A percentile compares a stretch with the other conserved stretches of the same genome.
phyloP scores from a whole-genome alignment of 2,113 vertebrate genomes.

The Scomber japonicus region DNA sequence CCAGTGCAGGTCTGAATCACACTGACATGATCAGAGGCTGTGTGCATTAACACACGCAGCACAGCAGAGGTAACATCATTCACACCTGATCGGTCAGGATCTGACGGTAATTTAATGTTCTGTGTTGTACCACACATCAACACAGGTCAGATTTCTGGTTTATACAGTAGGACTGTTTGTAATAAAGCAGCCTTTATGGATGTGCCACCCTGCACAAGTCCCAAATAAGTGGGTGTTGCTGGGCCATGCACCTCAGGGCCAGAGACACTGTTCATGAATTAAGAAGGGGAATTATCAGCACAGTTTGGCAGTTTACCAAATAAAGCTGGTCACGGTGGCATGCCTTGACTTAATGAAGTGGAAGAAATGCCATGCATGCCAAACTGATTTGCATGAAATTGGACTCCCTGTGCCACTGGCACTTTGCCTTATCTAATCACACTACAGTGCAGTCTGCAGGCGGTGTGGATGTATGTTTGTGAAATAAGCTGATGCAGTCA shows the following conservation, averaged over 20 bases:
- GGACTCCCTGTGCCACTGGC: constrained; percentile 1
- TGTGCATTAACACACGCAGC: too few relatives aligned
- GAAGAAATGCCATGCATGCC: background rate
- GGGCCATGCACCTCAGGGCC: background rate
- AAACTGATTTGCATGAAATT: constrained; percentile 26
- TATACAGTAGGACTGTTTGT: too few relatives aligned
- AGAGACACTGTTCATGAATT: background rate
- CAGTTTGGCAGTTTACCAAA: background rate
- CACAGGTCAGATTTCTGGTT: background rate
- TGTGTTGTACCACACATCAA: too few relatives aligned
- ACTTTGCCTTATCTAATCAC: background rate
- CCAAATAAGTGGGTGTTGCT: background rate
- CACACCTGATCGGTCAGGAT: too few relatives aligned
- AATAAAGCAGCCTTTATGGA: too few relatives aligned
- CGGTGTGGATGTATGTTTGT: background rate
- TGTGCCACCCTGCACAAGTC: background rate
- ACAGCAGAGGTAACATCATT: too few relatives aligned
- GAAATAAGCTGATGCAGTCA: background rate
- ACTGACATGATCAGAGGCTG: too few relatives aligned
- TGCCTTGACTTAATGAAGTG: constrained; percentile 5
- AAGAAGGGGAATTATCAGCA: background rate
- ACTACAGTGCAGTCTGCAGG: background rate
- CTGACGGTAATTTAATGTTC: too few relatives aligned
- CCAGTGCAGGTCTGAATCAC: too few relatives aligned
- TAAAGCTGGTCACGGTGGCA: constrained; percentile 5